Evolutionary conservation across 2,113 vertebrate species (phyloP), one percentile per base, ranked within the genome.

Genomic region (Speoplatyrhinus poulsoni): DNA sequence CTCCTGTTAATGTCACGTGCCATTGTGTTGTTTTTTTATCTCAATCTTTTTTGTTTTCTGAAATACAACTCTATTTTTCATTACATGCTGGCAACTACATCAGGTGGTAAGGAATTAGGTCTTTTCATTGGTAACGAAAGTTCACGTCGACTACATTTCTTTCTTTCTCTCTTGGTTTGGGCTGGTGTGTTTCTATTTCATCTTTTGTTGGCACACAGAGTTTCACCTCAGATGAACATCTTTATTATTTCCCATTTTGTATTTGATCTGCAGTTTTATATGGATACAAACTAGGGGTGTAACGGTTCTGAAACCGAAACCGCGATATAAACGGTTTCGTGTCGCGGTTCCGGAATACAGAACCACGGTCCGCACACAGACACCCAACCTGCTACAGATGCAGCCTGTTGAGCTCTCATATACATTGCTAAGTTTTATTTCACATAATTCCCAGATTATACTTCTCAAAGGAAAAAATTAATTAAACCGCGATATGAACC

Each of bases 71-170:
- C 85, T 93, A 85, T 92, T 91, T 93, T 84, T 91, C 87, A 85
- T 94, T 94, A 83, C 93, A 94, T 81, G 93, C 93, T 93, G 92
- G 90, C 90, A 89, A 82, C 90, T 80, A 83, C 90, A 67, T 82
- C 87, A 94, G 93, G 93, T 94, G 93, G 92, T 94, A 94, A 94
- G 93, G 69, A 91, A 82, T 90, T 90, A 91, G 91, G 86, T 86
- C 71, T 89, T 88, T 76, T 90, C 67, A 59, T 84, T 85, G 70
- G 67, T 86, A 77, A 82, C 76, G 26, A 72, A 76, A 77, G 59
- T 82, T 82, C 84, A 76, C 60, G 10, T 46, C 79, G 71, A 63
- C 46, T 36, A 64, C 70, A 79, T 72, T 13, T 83, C 55, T 72
- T 56, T 80, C 32, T 70, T 56, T 67, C 33, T 79, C 53, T 80